Base-by-base conservation (phyloP, 1,140 invertebrate genomes). In the Pristionchus pacificus region DNA sequence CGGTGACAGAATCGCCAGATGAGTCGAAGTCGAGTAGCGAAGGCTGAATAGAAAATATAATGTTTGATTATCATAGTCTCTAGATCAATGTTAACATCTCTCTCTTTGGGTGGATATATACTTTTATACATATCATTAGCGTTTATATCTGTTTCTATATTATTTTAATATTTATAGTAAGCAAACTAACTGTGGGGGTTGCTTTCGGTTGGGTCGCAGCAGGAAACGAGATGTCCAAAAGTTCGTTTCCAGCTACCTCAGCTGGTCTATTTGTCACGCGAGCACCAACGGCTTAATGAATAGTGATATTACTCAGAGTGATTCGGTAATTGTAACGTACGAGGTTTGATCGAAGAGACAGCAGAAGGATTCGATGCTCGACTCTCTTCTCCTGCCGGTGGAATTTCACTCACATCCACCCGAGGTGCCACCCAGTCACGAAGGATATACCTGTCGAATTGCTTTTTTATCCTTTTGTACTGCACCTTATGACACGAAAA, bases 381-480 rank as follows among this genome's bases (percentile, higher is more conserved):
- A n/a, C 19, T 49, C 38, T 49, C 38, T 10, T 6, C 19, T 49
- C 38, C 38, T 49, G 38, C 65, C 3, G 58, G 29, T 6, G 74
- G 68, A 19, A 76, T 31, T 3, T 76, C 74, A n/a, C 19, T 60
- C 1, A 49, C 71, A 38, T 77, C 71, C 2, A 77, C 66, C n/a
- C 25, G 27, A 10, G 76, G 76, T 31, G 66, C 66, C 2, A 31
- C 57, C 31, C 66, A 77, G 60, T 76, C 65, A 1, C 59, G 59
- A 29, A 76, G 58, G n/a, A 75, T 69, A 31, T 76, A 76, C 30
- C 71, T 72, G 63, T 13, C 68, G 28, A 65, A 28, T 28, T 69
- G 13, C 15, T 70, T 31, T 13, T 13, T 6, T 32, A 32, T 65
- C 19, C 25, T 10, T 32, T 32, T 19, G 38, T 14, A 25, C 13